Evolutionary conservation across 2,888 invertebrate species (phyloP).

Genomic region (Acanthococcus lagerstroemiae): DNA sequence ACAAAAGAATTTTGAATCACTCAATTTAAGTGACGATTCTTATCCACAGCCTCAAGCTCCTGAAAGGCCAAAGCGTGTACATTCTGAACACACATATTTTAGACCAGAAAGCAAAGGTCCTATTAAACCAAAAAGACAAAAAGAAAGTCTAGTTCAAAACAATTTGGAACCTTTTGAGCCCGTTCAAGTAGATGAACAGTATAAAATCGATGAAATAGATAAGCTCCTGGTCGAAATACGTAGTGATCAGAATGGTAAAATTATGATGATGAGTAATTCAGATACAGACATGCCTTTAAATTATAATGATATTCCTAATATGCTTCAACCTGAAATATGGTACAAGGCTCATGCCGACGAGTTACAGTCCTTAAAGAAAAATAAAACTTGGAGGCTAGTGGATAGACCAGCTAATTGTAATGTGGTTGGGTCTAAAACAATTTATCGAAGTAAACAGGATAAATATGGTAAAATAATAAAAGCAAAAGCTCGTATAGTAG

Average conservation of each 20-base stretch:
- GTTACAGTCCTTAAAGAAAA: neutral
- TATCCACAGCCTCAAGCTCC: neutral
- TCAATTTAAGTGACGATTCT: neutral
- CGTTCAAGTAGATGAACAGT: neutral
- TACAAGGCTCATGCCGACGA: neutral
- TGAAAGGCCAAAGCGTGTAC: neutral
- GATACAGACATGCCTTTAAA: neutral
- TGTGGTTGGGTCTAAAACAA: conserved; percentile 4
- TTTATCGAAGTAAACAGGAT: conserved; percentile 1
- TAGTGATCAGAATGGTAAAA: neutral
- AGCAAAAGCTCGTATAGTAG: conserved; percentile 32
- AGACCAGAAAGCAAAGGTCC: neutral
- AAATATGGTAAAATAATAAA: neutral
- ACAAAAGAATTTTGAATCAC: neutral
- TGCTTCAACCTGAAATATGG: neutral
- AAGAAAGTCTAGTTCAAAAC: neutral
- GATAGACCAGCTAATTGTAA: neutral
- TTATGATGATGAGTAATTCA: neutral
- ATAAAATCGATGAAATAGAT: neutral
- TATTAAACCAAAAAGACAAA: neutral
- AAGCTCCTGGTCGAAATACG: neutral
- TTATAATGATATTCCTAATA: neutral
- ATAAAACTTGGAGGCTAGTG: neutral
- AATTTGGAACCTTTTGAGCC: neutral
- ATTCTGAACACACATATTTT: neutral